A percentile compares a stretch with the other conserved stretches of the same genome.
These are phyloP conservation scores for Terrapene triunguis DNA, from an alignment of 2,113 vertebrate species.

Conservation along the genomic window DNA sequence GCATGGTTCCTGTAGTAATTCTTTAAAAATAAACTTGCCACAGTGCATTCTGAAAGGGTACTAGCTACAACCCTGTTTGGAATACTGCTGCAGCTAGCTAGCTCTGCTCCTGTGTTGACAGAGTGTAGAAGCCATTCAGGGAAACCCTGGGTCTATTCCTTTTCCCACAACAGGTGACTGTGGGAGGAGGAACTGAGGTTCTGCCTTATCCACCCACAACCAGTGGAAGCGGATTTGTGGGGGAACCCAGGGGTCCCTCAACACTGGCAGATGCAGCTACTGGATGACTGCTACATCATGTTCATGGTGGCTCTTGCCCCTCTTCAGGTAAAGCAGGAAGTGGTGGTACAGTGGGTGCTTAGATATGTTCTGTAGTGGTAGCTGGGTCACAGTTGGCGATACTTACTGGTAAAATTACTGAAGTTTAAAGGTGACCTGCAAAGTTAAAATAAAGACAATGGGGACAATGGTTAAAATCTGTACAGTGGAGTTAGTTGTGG, in stretches of 20 bases:
- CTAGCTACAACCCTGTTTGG: background rate
- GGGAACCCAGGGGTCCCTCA: background rate
- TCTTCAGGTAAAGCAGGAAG: background rate
- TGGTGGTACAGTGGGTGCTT: background rate
- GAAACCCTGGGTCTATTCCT: background rate
- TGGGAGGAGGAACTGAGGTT: too few relatives aligned
- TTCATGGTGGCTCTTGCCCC: background rate
- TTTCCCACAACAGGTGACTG: background rate
- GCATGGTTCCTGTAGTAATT: rapidly evolving
- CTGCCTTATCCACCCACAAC: background rate
- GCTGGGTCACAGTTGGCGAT: background rate
- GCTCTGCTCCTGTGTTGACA: background rate
- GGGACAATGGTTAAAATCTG: background rate
- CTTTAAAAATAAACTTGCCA: background rate
- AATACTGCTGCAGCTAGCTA: background rate
- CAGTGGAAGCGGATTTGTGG: background rate
- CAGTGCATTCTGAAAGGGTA: background rate
- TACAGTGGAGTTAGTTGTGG: background rate
- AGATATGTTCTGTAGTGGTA: background rate
- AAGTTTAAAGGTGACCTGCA: background rate
- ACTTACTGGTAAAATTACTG: background rate
- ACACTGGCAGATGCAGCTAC: background rate
- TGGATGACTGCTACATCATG: background rate
- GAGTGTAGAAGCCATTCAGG: background rate
- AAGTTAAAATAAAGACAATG: background rate